Conservation (phyloP, 1,140 invertebrate species). For the Drosophila rhopaloa region DNA sequence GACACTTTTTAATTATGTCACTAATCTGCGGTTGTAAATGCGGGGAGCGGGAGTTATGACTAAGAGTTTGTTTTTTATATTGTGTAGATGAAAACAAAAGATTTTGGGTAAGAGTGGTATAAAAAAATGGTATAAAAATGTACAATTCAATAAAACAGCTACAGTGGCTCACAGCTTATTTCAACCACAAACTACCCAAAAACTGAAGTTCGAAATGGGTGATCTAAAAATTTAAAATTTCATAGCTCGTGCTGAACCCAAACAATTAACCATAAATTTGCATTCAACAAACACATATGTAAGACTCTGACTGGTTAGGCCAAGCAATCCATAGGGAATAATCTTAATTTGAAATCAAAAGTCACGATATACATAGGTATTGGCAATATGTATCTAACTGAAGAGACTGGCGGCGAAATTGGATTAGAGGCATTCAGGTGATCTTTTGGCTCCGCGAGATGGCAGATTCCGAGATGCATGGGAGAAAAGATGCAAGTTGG, state of each 20-base stretch:
- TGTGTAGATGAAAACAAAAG: neutral
- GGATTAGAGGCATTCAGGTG: conserved; percentile 58
- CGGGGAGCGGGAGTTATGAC: conserved; percentile 1
- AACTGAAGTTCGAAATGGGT: neutral
- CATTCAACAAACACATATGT: conserved; percentile 26
- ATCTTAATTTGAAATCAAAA: conserved; percentile 80
- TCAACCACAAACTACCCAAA: no score
- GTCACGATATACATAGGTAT: conserved; percentile 74
- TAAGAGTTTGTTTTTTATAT: neutral
- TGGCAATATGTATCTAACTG: conserved; percentile 56
- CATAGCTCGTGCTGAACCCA: conserved; percentile 22
- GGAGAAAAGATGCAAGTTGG: conserved; percentile 56
- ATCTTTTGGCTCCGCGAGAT: conserved; percentile 48
- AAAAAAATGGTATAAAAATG: no score
- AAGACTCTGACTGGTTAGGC: conserved; percentile 1
- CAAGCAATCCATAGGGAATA: conserved; percentile 25
- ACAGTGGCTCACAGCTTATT: no score
- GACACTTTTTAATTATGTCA: conserved; percentile 71
- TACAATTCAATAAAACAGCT: no score
- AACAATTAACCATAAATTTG: conserved; percentile 65
- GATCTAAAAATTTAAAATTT: conserved; percentile 14
- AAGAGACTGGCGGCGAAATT: conserved; percentile 45
- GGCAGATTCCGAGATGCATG: conserved; percentile 34
- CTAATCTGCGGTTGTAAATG: conserved; percentile 37
- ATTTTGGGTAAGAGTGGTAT: neutral